Evolutionary conservation across 2,888 invertebrate species (phyloP), one percentile per base, ranked within the genome.

Genomic region (Drosophila crucigera): DNA sequence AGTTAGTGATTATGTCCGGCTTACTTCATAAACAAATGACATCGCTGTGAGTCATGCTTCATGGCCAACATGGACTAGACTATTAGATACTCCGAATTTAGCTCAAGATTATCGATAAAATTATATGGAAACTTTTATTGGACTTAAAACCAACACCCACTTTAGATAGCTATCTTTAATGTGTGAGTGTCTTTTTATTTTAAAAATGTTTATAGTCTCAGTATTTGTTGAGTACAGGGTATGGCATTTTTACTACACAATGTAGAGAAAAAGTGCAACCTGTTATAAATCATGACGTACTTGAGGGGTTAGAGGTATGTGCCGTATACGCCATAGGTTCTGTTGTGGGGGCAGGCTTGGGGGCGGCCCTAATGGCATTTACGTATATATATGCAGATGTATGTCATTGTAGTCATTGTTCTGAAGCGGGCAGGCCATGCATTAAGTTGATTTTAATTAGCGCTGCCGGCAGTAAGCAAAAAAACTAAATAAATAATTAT

Each of bases 401-500:
- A 54, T 54, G 35, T 47, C 25, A 47, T 47, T 47, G 47, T 56
- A 68, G 71, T 67, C 73, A 82, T 83, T 82, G 85, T 84, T 78
- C 43, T 41, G 33, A 50, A n/a, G 55, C 52, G 39, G 66, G 30
- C 60, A 49, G 61, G 39, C 71, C 43, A 65, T 72, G 66, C 78
- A 73, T 67, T 75, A 82, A 85, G 90, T 72, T 76, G 84, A 55
- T 80, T 85, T 87, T 87, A 85, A 85, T 85, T 72, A 83, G 81
- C 80, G 73, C 25, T 71, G 67, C 67, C 49, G 41, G 60, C 39
- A 55, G 16, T 25, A 47, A 47, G 47, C 47, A 47, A 47, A 47
- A 58, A 74, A 86, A 86, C 74, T 82, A 87, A 87, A 89, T 87
- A 87, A 85, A 90, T 88, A 84, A 84, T 86, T 88, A 83, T 84